Conservation (phyloP, 2,888 invertebrate genomes). For the Augiades crinisus region DNA sequence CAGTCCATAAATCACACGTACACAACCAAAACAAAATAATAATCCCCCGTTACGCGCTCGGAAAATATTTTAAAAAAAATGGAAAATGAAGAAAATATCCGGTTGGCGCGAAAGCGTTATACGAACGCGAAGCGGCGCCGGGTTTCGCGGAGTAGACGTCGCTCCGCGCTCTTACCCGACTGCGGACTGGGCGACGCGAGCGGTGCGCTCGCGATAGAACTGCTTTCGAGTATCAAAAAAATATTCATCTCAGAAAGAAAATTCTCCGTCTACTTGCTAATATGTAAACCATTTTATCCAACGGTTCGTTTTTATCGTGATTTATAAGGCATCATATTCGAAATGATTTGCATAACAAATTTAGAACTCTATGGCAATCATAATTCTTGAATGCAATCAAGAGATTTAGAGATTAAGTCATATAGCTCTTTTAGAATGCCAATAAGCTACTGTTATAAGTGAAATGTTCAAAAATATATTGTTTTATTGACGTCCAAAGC, state of each 20-base stretch:
- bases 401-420: too few relatives aligned
- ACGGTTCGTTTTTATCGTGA: not conserved
- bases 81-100: constrained; percentile 23
- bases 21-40: not conserved
- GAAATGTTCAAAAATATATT: too few relatives aligned
- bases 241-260: not conserved
- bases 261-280: not conserved
- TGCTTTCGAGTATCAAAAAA: not conserved
- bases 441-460: too few relatives aligned
- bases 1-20: constrained; percentile 9
- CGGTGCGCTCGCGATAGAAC: constrained; percentile 2
- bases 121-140: constrained; percentile 25
- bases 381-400: too few relatives aligned
- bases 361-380: not conserved
- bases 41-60: not conserved
- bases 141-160: constrained; percentile 47
- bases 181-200: constrained; percentile 46
- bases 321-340: not conserved
- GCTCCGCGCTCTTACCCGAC: constrained; percentile 51
- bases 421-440: too few relatives aligned
- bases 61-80: constrained; percentile 14
- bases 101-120: constrained; percentile 46
- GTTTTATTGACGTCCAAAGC: not conserved
- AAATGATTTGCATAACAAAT: too few relatives aligned
- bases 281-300: not conserved